Base-by-base conservation (phyloP, 2,888 invertebrate species). In the Acleris laterana region DNA sequence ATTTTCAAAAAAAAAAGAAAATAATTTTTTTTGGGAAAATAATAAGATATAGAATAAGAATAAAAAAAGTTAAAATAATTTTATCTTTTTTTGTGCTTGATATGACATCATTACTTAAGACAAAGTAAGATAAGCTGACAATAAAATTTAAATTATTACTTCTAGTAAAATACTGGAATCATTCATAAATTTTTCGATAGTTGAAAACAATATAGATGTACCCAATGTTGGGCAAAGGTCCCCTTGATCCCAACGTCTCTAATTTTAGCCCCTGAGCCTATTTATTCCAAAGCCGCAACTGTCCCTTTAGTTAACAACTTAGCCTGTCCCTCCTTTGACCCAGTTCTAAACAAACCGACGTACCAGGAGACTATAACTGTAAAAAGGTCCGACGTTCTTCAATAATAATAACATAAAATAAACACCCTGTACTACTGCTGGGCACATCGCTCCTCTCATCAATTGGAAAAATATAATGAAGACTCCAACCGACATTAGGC, bases 321-420 rank as follows among this genome's bases (percentile, higher is more conserved):
- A 44, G 7, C 38, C 53, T 32, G 53, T 62, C 69, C 57, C 46
- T 55, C 22, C 48, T 42, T 19, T 25, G 65, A 51, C 61, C 55
- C 20, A 60, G 57, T 61, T 58, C 11, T 13, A 62, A 69, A 65
- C 66, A 62, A 65, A 50, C 38, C 46, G 28, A 52, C 6, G 3
- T 48, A 50, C 55, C 20, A 63, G 20, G 62, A 56, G 46, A 48
- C 59, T 51, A 60, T 74, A 76, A 74, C 77, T 70, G 77, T 38
- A 38, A 38, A 13, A 38, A 38, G 38, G 38, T 72, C 71, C 71
- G 68, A 69, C 74, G 70, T 71, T 75, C 77, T 81, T 80, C 79
- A 81, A 80, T 83, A 83, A 82, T 83, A 80, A 77, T 79, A 76
- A 75, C 78, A 77, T 79, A 83, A 83, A 13, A 38, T 13, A 38